phyloP scores from a whole-genome alignment of 2,888 invertebrate genomes.

The Idaea dimidiata region DNA sequence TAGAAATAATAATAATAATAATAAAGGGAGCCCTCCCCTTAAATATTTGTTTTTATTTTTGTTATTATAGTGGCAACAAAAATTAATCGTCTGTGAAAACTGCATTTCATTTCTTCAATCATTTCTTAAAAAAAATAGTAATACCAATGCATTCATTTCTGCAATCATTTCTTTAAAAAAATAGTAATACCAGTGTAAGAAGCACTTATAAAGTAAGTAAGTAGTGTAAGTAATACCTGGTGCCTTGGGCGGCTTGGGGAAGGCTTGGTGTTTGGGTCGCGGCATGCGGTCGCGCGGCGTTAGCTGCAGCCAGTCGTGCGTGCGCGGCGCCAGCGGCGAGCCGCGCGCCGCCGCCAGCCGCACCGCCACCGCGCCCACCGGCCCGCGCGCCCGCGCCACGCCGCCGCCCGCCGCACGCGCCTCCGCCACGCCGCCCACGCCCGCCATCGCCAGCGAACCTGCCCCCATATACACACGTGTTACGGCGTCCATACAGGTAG shows the following conservation, averaged over 20 bases:
- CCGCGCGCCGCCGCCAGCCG: conserved; percentile 65
- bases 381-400: conserved; percentile 54
- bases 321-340: conserved; percentile 61
- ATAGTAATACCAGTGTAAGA: too few relatives aligned
- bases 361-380: conserved; percentile 66
- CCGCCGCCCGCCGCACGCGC: conserved; percentile 47
- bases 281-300: conserved; percentile 89
- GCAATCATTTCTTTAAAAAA: too few relatives aligned
- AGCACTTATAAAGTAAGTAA: not conserved
- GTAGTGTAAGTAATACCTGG: conserved; percentile 81
- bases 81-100: too few relatives aligned
- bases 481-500: too few relatives aligned
- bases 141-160: too few relatives aligned
- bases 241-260: conserved; percentile 95
- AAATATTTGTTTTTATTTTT: too few relatives aligned
- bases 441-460: conserved; percentile 81
- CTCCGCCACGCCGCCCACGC: conserved; percentile 74
- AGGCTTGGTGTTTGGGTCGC: conserved; percentile 89
- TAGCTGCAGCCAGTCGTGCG: conserved; percentile 86
- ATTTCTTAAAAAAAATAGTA: too few relatives aligned
- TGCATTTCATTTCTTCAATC: too few relatives aligned
- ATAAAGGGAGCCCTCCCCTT: too few relatives aligned
- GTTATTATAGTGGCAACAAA: too few relatives aligned
- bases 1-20: too few relatives aligned
- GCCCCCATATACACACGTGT: conserved; percentile 7